Percentiles rank a stretch among this genome's conserved stretches.
These are phyloP conservation scores for Bombus vancouverensis DNA, from an alignment of 1,140 invertebrate genomes.

Conservation along the genomic window DNA sequence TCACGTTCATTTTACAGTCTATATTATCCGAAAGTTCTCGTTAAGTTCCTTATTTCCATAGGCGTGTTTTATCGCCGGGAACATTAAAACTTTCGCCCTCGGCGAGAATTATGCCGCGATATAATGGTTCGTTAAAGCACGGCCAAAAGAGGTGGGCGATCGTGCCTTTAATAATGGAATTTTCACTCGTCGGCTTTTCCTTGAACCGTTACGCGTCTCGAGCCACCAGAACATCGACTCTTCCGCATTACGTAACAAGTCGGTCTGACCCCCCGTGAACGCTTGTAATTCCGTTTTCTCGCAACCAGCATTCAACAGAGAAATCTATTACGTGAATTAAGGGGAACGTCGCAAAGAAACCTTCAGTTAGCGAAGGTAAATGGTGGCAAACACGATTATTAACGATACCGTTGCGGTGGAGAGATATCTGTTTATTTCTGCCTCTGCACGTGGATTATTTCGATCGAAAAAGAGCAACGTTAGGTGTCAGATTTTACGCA, in stretches of 20 bases:
- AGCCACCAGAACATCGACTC: not conserved
- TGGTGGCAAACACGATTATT: not conserved
- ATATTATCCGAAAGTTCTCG: constrained; percentile 41
- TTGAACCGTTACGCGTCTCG: not conserved
- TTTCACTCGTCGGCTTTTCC: constrained; percentile 13
- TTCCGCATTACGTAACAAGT: constrained; percentile 45
- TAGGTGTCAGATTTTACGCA: no score
- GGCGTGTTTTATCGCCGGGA: constrained; percentile 43
- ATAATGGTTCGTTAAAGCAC: constrained; percentile 28
- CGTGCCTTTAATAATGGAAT: constrained; percentile 35
- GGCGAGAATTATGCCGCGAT: constrained; percentile 32
- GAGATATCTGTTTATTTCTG: not conserved
- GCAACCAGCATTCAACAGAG: constrained; percentile 2
- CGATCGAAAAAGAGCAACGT: no score
- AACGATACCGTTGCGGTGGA: no score
- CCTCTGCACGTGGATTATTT: not conserved
- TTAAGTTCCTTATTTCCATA: constrained; percentile 45
- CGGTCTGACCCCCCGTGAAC: constrained; percentile 9
- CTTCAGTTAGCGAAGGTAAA: not conserved
- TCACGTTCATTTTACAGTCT: constrained; percentile 49
- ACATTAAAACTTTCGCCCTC: constrained; percentile 50
- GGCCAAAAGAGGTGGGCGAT: constrained; percentile 9
- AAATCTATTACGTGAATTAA: constrained; percentile 43
- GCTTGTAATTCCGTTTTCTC: constrained; percentile 31
- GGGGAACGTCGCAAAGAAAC: not conserved